Evolutionary conservation across 2,888 invertebrate species (phyloP).

Genomic region (Pharmacophagus antenor): DNA sequence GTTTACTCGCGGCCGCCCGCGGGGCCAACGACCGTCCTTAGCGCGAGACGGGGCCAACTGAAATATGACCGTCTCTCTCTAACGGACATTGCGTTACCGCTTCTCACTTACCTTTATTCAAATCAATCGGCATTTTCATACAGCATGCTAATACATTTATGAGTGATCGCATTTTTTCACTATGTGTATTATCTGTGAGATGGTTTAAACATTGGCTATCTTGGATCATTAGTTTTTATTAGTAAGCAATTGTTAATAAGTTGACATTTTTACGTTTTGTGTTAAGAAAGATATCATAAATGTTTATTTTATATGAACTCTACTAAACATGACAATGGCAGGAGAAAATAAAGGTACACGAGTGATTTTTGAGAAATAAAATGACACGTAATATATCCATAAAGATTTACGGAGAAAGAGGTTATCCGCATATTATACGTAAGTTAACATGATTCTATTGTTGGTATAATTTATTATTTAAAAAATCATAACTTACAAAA

Average conservation of each 20-base stretch:
- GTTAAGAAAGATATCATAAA: too few relatives aligned
- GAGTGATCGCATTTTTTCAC: conserved; percentile 27
- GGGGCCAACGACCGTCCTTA: conserved; percentile 81
- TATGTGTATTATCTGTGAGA: conserved; percentile 2
- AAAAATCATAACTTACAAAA: neutral
- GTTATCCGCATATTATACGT: too few relatives aligned
- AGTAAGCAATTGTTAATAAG: too few relatives aligned
- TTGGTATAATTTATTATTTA: neutral
- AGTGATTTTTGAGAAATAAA: too few relatives aligned
- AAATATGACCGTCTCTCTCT: conserved; percentile 59
- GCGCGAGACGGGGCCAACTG: conserved; percentile 65
- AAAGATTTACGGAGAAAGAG: too few relatives aligned
- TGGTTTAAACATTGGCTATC: neutral
- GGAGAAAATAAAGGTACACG: too few relatives aligned
- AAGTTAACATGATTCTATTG: too few relatives aligned
- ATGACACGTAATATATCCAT: too few relatives aligned
- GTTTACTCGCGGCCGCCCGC: conserved; percentile 75
- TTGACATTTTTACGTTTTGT: too few relatives aligned
- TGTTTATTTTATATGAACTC: too few relatives aligned
- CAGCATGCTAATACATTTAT: conserved; percentile 37
- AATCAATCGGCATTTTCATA: conserved; percentile 48
- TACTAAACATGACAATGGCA: too few relatives aligned
- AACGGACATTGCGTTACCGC: conserved; percentile 53
- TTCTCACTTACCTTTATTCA: conserved; percentile 48
- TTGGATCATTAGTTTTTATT: too few relatives aligned